Conservation (phyloP, 2,113 vertebrate species). For the Piprites chloris region DNA sequence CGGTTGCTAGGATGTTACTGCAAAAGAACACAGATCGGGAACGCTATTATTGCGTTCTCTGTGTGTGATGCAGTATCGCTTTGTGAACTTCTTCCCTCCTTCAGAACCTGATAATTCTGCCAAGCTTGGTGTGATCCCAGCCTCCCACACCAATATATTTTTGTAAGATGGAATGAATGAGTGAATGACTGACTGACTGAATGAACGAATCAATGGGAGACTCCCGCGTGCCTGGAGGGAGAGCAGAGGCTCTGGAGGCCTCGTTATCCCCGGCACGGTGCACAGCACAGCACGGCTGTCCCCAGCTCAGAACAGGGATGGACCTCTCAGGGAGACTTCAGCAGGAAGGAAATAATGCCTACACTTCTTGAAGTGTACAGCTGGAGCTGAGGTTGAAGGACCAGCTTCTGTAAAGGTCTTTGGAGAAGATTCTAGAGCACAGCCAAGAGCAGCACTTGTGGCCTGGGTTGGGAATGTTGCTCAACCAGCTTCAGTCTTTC, state of each 20-base stretch:
- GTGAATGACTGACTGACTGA: background rate
- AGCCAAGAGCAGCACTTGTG: background rate
- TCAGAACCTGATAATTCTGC: background rate
- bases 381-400: background rate
- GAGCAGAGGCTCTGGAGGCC: background rate
- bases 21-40: background rate
- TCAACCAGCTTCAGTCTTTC: background rate
- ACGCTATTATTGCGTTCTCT: rapidly evolving
- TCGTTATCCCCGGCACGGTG: rapidly evolving
- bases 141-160: background rate
- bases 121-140: background rate
- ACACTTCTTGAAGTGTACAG: background rate
- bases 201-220: background rate
- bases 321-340: rapidly evolving
- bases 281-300: background rate
- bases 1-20: background rate
- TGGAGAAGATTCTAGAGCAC: background rate
- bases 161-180: background rate
- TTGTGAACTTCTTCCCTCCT: background rate
- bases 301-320: background rate
- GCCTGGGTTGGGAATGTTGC: background rate
- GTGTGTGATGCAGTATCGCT: rapidly evolving
- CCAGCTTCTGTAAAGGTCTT: background rate
- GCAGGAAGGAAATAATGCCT: background rate
- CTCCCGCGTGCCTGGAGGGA: background rate